phyloP scores from a whole-genome alignment of 2,113 vertebrate species.

The Pituophis catenifer region DNA sequence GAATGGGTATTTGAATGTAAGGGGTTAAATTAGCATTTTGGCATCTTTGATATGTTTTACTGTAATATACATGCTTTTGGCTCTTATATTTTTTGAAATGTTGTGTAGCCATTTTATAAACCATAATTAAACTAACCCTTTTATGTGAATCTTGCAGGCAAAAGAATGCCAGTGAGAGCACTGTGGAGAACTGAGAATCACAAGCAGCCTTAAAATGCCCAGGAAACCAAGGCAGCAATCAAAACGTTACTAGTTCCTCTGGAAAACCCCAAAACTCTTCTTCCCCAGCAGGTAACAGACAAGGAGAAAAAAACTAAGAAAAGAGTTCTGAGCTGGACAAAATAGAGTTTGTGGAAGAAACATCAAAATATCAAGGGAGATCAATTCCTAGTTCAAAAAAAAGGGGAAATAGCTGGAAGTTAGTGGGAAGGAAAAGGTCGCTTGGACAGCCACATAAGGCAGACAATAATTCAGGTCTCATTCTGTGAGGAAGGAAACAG shows the following conservation, averaged over 20 bases:
- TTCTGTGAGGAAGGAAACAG: not conserved
- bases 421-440: not conserved
- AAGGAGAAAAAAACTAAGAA: not conserved
- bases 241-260: not conserved
- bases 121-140: not conserved
- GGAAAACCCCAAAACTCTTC: not conserved
- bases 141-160: not conserved
- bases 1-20: not conserved
- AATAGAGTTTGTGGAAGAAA: not conserved
- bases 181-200: not conserved
- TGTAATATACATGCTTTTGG: not conserved
- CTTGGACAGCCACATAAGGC: not conserved
- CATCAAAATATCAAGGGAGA: not conserved
- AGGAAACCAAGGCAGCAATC: not conserved
- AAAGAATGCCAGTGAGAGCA: too few relatives aligned
- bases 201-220: not conserved
- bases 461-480: accelerated
- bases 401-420: not conserved
- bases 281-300: not conserved
- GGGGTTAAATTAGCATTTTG: not conserved
- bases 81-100: not conserved
- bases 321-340: not conserved
- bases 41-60: not conserved
- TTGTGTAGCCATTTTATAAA: not conserved
- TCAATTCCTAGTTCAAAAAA: not conserved